Conservation (phyloP, 2,113 vertebrate species). For the Crotalus helleri region DNA sequence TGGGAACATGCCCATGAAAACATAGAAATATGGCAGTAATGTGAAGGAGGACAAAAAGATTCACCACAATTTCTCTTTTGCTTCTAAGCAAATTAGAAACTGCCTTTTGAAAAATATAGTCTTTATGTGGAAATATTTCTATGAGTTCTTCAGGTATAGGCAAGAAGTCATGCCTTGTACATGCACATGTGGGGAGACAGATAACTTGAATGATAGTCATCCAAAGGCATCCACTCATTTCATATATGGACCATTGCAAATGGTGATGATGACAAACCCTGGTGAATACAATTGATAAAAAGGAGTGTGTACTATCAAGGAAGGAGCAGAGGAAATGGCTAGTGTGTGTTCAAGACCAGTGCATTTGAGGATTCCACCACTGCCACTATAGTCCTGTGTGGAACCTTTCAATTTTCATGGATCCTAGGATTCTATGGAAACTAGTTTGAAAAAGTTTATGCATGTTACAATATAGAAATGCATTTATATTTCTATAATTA, state of each 20-base stretch:
- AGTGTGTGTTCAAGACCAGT: neutral
- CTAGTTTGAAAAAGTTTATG: neutral
- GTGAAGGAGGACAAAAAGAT: neutral
- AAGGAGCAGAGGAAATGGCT: neutral
- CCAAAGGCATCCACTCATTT: neutral
- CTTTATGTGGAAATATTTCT: neutral
- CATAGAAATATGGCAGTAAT: neutral
- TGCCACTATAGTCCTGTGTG: neutral
- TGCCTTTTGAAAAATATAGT: neutral
- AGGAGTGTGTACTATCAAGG: neutral
- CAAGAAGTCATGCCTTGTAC: neutral
- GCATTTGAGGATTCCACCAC: neutral
- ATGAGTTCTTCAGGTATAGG: neutral
- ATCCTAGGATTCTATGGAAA: neutral
- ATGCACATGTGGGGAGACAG: neutral
- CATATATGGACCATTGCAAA: neutral
- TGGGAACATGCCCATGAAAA: neutral
- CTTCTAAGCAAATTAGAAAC: neutral
- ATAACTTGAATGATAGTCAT: neutral
- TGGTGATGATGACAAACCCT: neutral
- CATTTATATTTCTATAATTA: neutral
- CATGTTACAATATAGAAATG: neutral
- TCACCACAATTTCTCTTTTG: neutral
- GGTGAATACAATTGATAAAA: neutral
- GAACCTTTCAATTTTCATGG: neutral